Percentiles rank a stretch among this genome's conserved stretches.
Conservation (phyloP, 2,888 invertebrate species). For the Adelognathus sp. region DNA sequence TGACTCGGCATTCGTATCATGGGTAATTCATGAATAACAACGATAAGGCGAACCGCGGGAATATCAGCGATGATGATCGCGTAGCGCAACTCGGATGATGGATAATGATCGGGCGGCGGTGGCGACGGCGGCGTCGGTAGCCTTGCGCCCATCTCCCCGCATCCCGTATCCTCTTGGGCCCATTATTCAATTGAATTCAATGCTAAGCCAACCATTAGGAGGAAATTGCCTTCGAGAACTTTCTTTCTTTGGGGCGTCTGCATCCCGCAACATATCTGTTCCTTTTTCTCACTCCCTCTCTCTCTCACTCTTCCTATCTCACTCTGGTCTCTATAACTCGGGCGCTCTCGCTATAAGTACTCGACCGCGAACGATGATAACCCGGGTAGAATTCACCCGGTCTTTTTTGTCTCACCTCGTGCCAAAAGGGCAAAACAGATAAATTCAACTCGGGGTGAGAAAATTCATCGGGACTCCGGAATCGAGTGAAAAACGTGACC, state of each 20-base stretch:
- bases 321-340: no score
- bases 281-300: no score
- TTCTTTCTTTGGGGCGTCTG: conserved; percentile 78
- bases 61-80: conserved; percentile 73
- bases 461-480: no score
- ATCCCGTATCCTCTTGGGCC: conserved; percentile 62
- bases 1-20: background rate
- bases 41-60: conserved; percentile 74
- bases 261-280: conserved; percentile 65
- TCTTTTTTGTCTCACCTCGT: no score
- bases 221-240: conserved; percentile 81
- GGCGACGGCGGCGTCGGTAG: conserved; percentile 69
- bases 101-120: conserved; percentile 76
- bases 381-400: no score
- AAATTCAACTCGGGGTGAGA: no score
- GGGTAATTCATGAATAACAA: conserved; percentile 43
- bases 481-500: no score
- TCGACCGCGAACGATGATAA: no score
- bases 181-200: conserved; percentile 81
- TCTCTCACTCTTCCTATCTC: no score
- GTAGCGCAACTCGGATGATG: conserved; percentile 69
- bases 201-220: conserved; percentile 79
- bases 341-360: no score
- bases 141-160: conserved; percentile 67
- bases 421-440: no score